A percentile compares a stretch with the other conserved stretches of the same genome.
phyloP scores from a whole-genome alignment of 2,888 invertebrate genomes.

The Pelosia muscerda region DNA sequence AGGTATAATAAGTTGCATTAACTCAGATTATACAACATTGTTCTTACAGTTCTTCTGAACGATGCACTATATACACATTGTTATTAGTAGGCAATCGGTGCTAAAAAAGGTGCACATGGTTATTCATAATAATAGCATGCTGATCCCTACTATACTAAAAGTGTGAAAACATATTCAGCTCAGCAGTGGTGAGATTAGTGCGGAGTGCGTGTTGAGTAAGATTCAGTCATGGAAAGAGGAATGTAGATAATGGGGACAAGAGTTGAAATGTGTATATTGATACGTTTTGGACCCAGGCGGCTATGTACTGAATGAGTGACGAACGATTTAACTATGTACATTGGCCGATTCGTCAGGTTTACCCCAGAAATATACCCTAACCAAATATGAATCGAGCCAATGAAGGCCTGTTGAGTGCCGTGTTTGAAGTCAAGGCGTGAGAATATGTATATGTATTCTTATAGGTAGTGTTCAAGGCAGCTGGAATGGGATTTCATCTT shows the following conservation, averaged over 20 bases:
- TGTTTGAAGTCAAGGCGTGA: neutral
- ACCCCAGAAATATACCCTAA: neutral
- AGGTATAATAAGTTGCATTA: slow-evolving; percentile 60
- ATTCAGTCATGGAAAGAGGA: neutral
- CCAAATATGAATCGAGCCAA: neutral
- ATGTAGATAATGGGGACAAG: neutral
- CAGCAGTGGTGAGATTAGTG: neutral
- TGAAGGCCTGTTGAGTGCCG: too few species aligned
- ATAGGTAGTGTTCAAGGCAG: neutral
- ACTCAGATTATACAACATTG: neutral
- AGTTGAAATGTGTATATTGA: too few species aligned
- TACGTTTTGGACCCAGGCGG: too few species aligned
- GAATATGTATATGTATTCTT: neutral
- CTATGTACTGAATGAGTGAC: neutral
- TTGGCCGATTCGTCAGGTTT: neutral
- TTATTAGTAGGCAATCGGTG: neutral
- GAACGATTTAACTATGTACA: neutral
- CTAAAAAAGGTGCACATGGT: neutral
- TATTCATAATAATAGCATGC: neutral
- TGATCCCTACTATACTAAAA: neutral
- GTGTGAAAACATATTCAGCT: neutral
- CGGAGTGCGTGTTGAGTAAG: neutral
- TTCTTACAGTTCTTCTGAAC: neutral
- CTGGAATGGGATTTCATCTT: neutral
- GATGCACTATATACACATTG: neutral